Percentiles rank a stretch among this genome's conserved stretches.
Conservation (phyloP, 2,888 invertebrate species). For the Polia nebulosa region DNA sequence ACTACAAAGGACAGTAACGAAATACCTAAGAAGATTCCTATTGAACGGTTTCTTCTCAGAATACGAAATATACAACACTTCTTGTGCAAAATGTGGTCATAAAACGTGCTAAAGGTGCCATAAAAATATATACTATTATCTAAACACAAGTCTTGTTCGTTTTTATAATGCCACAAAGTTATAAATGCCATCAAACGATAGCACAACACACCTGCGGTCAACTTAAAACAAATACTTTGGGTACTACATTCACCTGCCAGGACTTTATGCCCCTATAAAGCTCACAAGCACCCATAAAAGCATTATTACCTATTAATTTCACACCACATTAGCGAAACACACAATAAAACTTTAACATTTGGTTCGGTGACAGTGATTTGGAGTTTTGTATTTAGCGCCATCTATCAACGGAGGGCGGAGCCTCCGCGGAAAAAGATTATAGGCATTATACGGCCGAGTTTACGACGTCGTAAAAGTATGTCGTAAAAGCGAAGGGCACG, state of each 20-base stretch:
- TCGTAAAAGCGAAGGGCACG: slow-evolving; percentile 90
- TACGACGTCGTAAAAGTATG: slow-evolving; percentile 90
- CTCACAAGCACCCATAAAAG: slow-evolving; percentile 89
- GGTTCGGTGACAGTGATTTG: slow-evolving; percentile 87
- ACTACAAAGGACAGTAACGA: slow-evolving; percentile 18
- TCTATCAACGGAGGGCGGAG: slow-evolving; percentile 80
- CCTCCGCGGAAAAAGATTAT: slow-evolving; percentile 88
- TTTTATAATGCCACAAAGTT: slow-evolving; percentile 75
- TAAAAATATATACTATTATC: slow-evolving; percentile 64
- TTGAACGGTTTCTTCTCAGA: slow-evolving; percentile 25
- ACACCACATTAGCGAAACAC: slow-evolving; percentile 91
- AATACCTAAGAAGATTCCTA: slow-evolving; percentile 8
- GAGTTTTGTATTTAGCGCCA: slow-evolving; percentile 87
- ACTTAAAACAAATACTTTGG: slow-evolving; percentile 85
- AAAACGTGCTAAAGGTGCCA: slow-evolving; percentile 57
- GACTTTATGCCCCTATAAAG: slow-evolving; percentile 88
- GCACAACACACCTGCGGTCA: slow-evolving; percentile 81
- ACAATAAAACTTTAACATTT: slow-evolving; percentile 90
- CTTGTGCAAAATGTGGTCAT: slow-evolving; percentile 53
- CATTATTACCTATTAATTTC: slow-evolving; percentile 91
- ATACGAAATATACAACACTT: slow-evolving; percentile 41
- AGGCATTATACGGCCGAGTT: slow-evolving; percentile 88
- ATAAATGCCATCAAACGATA: slow-evolving; percentile 74
- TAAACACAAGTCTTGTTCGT: slow-evolving; percentile 63
- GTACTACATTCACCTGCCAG: slow-evolving; percentile 83